phyloP scores from a whole-genome alignment of 1,140 invertebrate species.

The Drosophila tropicalis region DNA sequence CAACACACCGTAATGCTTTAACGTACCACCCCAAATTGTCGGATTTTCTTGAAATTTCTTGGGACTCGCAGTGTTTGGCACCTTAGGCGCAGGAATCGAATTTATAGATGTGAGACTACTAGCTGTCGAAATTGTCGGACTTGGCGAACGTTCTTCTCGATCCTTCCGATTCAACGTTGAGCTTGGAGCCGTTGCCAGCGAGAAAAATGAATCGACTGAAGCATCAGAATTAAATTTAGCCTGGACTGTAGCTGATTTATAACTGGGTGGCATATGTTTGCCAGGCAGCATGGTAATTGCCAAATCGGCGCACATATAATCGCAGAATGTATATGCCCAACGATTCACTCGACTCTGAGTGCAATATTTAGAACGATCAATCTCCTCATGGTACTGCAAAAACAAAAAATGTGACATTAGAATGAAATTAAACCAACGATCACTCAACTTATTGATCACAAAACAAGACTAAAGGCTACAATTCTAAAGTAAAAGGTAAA shows the following conservation, averaged over 20 bases:
- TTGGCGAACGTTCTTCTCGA: too few relatives aligned
- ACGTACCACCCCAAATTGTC: too few relatives aligned
- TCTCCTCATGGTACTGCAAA: constrained; percentile 63
- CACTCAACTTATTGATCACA: too few relatives aligned
- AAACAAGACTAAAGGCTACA: too few relatives aligned
- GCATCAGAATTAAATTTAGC: neutral
- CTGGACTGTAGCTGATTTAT: neutral
- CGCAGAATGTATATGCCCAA: constrained; percentile 68
- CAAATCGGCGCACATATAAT: constrained; percentile 68
- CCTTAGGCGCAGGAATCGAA: too few relatives aligned
- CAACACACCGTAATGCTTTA: too few relatives aligned
- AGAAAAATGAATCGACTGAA: constrained; percentile 17
- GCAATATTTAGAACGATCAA: constrained; percentile 68
- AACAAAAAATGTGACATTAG: neutral
- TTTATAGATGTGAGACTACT: constrained; percentile 9
- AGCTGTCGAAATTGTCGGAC: neutral
- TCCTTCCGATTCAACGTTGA: neutral
- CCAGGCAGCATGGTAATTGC: constrained; percentile 57
- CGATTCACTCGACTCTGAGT: constrained; percentile 62
- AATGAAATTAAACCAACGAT: too few relatives aligned
- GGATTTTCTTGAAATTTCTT: too few relatives aligned
- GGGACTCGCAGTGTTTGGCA: too few relatives aligned
- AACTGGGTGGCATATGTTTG: constrained; percentile 50
- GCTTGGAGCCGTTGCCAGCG: neutral
- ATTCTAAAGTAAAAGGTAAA: too few relatives aligned